phyloP scores from a whole-genome alignment of 1,140 invertebrate genomes.

The Schlechtendalia chinensis region DNA sequence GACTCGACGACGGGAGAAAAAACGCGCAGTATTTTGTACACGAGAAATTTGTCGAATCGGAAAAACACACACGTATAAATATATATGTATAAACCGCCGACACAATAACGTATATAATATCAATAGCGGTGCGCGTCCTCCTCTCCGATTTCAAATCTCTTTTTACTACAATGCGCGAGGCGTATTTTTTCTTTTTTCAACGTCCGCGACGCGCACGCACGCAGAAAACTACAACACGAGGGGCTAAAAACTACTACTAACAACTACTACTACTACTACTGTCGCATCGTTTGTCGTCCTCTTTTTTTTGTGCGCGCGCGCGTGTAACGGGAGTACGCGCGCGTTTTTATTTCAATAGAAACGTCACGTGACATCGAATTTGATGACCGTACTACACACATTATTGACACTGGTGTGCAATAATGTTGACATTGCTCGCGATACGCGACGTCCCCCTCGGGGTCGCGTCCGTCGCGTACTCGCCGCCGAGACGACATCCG shows the following conservation, averaged over 20 bases:
- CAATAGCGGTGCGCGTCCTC: conserved; percentile 24
- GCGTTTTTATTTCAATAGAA: conserved; percentile 49
- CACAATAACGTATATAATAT: conserved; percentile 48
- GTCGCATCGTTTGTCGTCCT: conserved; percentile 42
- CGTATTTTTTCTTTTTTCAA: background rate
- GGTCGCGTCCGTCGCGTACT: background rate
- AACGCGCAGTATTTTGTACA: conserved; percentile 27
- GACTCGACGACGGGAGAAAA: background rate
- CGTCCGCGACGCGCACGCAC: background rate
- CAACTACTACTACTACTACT: background rate
- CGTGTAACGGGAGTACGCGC: conserved; percentile 20
- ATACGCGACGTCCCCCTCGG: conserved; percentile 30
- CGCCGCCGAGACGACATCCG: conserved; percentile 13
- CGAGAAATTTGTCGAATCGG: conserved; percentile 47
- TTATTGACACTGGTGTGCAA: conserved; percentile 49
- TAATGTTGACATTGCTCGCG: conserved; percentile 47
- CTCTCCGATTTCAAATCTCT: conserved; percentile 49
- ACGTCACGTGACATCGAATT: conserved; percentile 47
- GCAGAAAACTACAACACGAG: background rate
- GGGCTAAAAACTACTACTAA: background rate
- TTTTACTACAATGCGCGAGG: conserved; percentile 23
- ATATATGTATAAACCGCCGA: background rate
- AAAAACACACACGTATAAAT: conserved; percentile 33
- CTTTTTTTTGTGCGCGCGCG: conserved; percentile 9
- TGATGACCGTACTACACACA: conserved; percentile 48